Conservation (phyloP, 2,797 vertebrate genomes). For the Syncerus caffer region DNA sequence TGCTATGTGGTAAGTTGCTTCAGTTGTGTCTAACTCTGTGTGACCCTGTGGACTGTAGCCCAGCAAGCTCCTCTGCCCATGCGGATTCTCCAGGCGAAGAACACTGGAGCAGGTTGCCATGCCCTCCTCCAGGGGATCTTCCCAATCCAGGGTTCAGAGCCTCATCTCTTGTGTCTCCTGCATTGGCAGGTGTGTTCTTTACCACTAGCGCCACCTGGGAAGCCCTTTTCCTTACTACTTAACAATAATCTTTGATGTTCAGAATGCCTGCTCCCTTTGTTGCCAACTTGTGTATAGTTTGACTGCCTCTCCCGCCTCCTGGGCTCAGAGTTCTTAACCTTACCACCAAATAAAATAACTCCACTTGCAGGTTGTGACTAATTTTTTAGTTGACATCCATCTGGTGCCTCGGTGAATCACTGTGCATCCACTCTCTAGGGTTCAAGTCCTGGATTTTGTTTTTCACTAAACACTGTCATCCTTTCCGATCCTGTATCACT, state of each 20-base stretch:
- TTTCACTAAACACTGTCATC: not conserved
- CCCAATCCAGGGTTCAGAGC: not conserved
- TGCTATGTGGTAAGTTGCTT: not conserved
- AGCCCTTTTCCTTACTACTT: not conserved
- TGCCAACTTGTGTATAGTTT: not conserved
- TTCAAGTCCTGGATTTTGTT: not conserved
- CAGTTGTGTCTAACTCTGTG: not conserved
- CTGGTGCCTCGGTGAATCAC: not conserved
- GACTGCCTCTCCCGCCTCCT: not conserved
- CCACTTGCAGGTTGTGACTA: not conserved
- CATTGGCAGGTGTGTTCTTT: not conserved
- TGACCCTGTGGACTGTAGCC: not conserved
- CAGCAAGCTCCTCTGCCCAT: not conserved
- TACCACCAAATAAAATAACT: not conserved
- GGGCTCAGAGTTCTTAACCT: not conserved
- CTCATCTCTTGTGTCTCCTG: not conserved
- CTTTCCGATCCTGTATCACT: not conserved
- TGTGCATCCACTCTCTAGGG: not conserved
- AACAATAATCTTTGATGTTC: not conserved
- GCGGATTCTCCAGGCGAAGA: not conserved
- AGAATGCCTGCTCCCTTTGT: not conserved
- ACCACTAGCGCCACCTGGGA: not conserved
- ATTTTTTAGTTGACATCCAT: not conserved
- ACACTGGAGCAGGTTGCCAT: not conserved
- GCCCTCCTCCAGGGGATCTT: not conserved